A percentile compares a stretch with the other conserved stretches of the same genome.
Conservation (phyloP, 1,140 invertebrate genomes). For the Pogonomyrmex barbatus region DNA sequence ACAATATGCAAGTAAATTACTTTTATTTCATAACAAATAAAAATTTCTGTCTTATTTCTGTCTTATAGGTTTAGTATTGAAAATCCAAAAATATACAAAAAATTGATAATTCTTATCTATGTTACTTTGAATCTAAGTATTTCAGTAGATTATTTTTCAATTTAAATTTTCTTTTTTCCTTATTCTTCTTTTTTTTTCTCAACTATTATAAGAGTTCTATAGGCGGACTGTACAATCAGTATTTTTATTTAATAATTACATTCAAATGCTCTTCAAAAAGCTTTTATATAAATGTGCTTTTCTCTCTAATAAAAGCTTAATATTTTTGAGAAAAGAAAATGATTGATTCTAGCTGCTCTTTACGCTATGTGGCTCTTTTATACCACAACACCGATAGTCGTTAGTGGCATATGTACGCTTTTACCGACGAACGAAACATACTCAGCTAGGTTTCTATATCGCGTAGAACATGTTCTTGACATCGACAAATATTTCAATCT, state of each 20-base stretch:
- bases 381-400: background rate
- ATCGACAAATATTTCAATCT: conserved; percentile 28
- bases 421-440: conserved; percentile 34
- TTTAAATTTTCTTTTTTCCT: background rate
- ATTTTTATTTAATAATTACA: background rate
- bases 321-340: background rate
- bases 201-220: background rate
- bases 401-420: background rate
- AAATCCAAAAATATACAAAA: background rate
- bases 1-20: background rate
- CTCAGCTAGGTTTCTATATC: conserved; percentile 9
- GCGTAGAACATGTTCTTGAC: conserved; percentile 10
- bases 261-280: background rate
- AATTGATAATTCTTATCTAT: background rate
- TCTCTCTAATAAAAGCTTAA: background rate
- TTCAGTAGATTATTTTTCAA: background rate
- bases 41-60: background rate
- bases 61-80: background rate
- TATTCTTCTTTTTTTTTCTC: background rate
- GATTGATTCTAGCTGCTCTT: background rate
- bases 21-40: background rate
- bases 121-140: background rate
- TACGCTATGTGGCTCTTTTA: background rate
- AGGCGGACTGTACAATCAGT: background rate
- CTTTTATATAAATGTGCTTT: background rate